Conservation (phyloP, 2,797 vertebrate species). For the Lithobates pipiens region DNA sequence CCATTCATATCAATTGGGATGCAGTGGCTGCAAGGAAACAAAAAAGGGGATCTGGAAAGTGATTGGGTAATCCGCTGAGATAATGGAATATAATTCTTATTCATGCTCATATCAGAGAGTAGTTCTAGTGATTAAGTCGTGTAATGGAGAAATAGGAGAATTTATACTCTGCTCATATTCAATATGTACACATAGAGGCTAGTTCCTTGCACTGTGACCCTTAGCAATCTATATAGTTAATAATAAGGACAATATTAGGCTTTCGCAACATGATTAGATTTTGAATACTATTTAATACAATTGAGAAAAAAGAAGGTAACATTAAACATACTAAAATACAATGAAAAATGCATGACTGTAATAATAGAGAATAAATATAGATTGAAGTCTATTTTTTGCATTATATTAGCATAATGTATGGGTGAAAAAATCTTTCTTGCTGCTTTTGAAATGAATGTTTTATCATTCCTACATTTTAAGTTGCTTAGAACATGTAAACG, state of each 20-base stretch:
- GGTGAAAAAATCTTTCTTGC: slow-evolving; percentile 5
- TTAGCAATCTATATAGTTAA: slow-evolving; percentile 13
- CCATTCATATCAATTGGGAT: no score
- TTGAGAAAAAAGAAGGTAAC: slow-evolving; percentile 35
- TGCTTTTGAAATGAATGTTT: slow-evolving; percentile 24
- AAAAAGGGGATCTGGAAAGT: neutral
- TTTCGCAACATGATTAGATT: slow-evolving; percentile 47
- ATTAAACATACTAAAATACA: slow-evolving; percentile 32
- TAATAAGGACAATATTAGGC: slow-evolving; percentile 28
- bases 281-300: slow-evolving; percentile 46
- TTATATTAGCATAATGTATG: slow-evolving; percentile 41
- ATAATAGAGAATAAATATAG: slow-evolving; percentile 33
- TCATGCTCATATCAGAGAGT: neutral
- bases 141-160: neutral
- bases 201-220: slow-evolving; percentile 16
- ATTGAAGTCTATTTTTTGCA: slow-evolving; percentile 21
- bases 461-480: slow-evolving; percentile 9
- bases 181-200: neutral
- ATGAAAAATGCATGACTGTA: slow-evolving; percentile 45
- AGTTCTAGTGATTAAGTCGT: slow-evolving; percentile 2
- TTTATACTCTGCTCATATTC: neutral
- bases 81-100: neutral
- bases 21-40: no score
- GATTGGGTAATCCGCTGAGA: neutral
- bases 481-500: neutral